Evolutionary conservation across 2,888 invertebrate species (phyloP), one percentile per base, ranked within the genome.

Genomic region (Platycnemis pennipes): DNA sequence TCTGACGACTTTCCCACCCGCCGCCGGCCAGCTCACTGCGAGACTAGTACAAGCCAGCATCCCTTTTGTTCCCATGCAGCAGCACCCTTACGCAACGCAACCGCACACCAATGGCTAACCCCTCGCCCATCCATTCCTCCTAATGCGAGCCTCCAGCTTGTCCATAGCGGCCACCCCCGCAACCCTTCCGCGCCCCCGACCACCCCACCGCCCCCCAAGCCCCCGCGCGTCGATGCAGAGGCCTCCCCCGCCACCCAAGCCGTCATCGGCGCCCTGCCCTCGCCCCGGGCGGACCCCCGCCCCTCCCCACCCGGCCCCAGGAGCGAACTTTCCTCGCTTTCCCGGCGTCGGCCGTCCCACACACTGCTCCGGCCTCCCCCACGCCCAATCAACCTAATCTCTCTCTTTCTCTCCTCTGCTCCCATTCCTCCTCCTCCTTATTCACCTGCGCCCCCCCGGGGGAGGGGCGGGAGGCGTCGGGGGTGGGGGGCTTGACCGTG

Each of bases 371-470:
- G 4, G 13, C 37, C 77, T n/a, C n/a, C 13, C 37, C 86, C 86
- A 19, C 37, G 8, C 77, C 77, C 37, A 77, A 77, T 77, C 77
- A 77, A 77, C 77, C 77, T 77, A 77, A 77, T 87, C 87, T 87
- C 87, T 87, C 77, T 46, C 88, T 88, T 45, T 42, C 8, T 42
- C 44, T 4, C 19, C 45, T 87, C 89, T 31, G 31, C 8, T 4
- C 19, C 53, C 31, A 31, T 88, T 31, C 49, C 5, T 16, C n/a
- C 88, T n/a, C 46, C 22, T 26, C 49, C 31, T 63, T n/a, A 63
- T 63, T 63, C 63, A 63, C 63, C 63, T 63, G 31, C 46, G 16
- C 44, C 88, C 45, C 45, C 26, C 46, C 45, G 16, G n/a, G n/a
- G n/a, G n/a, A n/a, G n/a, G n/a, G n/a, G n/a, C n/a, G n/a, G n/a